Conservation (phyloP, 2,113 vertebrate species). For the Emydocephalus ijimae region DNA sequence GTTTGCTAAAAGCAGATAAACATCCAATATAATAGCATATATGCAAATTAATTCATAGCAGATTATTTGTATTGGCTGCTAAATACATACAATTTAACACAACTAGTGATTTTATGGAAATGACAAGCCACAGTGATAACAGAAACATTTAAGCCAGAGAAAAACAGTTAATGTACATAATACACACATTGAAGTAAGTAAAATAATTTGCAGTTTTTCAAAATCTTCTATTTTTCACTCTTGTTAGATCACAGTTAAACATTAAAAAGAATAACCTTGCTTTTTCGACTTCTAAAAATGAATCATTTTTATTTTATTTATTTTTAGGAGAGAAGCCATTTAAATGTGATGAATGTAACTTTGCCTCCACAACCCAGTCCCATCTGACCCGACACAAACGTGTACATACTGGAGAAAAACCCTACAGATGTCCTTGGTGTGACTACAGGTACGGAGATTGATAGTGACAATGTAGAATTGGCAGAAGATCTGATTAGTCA, state of each 20-base stretch:
- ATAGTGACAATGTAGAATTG: slow-evolving; percentile 44
- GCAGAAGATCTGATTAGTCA: slow-evolving; percentile 76
- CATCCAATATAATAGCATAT: not conserved
- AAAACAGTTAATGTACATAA: not conserved
- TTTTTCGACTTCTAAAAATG: slow-evolving; percentile 28
- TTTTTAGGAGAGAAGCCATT: slow-evolving; percentile 93
- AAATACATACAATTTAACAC: not conserved
- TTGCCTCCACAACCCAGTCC: slow-evolving; percentile 96
- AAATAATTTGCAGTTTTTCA: slow-evolving; percentile 1
- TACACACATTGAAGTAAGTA: not conserved
- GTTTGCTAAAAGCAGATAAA: not conserved
- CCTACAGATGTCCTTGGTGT: slow-evolving; percentile 98
- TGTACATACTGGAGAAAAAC: slow-evolving; percentile 98
- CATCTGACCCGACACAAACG: slow-evolving; percentile 97
- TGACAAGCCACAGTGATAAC: not conserved
- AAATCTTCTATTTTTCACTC: slow-evolving; percentile 27
- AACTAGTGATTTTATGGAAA: not conserved
- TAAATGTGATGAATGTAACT: slow-evolving; percentile 94
- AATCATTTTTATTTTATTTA: not conserved
- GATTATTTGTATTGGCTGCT: not conserved
- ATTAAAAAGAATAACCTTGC: slow-evolving; percentile 28
- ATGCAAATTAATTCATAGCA: not conserved
- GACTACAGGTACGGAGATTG: slow-evolving; percentile 91
- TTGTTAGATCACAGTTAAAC: not conserved
- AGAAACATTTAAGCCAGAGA: not conserved